Conservation (phyloP, 2,888 invertebrate genomes). For the Psylliodes chrysocephalus region DNA sequence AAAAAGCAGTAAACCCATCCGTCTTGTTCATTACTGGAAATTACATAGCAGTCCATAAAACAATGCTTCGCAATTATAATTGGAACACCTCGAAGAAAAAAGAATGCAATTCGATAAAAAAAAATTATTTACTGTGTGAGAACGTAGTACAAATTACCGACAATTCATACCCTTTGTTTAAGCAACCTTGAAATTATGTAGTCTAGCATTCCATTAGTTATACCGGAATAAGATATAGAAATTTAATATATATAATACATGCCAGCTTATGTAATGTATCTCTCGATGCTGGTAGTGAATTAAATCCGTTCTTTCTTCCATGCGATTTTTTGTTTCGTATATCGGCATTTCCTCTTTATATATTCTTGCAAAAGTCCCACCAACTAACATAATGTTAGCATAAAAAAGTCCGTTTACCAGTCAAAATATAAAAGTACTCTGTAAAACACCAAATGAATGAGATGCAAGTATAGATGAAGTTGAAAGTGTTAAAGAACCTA, state of each 20-base stretch:
- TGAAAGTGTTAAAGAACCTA: no score
- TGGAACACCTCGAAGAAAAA: conserved; percentile 10
- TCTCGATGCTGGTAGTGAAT: background rate
- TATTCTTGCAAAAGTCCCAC: no score
- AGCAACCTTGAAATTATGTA: conserved; percentile 26
- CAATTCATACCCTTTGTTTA: conserved; percentile 26
- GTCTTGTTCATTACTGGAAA: conserved; percentile 9
- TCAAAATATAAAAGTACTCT: no score
- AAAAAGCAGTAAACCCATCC: background rate
- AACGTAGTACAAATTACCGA: conserved; percentile 10
- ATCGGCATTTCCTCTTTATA: background rate
- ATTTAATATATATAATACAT: background rate
- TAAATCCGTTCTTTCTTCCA: background rate
- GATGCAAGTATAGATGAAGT: no score
- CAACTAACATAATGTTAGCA: no score
- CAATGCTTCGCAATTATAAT: conserved; percentile 4
- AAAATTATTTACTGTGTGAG: conserved; percentile 22
- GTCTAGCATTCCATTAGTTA: background rate
- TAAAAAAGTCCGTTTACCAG: no score
- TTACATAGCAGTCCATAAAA: background rate
- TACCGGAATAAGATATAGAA: conserved; percentile 9
- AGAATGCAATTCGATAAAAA: conserved; percentile 21
- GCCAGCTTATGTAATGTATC: conserved; percentile 2
- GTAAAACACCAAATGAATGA: no score
- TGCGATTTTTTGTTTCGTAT: background rate